Percentiles rank a stretch among this genome's conserved stretches.
Conservation (phyloP, 2,113 vertebrate genomes). For the Phainopepla nitens region DNA sequence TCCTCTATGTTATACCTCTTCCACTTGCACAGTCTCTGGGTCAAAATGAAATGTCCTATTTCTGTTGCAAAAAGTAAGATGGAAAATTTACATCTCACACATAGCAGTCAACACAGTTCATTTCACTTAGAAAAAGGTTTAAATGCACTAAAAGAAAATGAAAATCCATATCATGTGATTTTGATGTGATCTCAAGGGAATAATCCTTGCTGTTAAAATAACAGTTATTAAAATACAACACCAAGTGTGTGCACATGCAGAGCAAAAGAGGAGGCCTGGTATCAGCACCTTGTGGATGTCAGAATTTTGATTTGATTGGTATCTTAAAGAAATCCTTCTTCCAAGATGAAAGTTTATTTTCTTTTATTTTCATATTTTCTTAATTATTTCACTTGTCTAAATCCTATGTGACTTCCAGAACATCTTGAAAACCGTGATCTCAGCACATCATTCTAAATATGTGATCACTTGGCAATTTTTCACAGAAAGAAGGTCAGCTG, state of each 20-base stretch:
- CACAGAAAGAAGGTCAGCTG: background rate
- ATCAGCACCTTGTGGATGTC: background rate
- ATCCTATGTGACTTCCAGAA: background rate
- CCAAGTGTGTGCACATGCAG: background rate
- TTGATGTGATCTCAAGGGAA: background rate
- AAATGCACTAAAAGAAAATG: background rate
- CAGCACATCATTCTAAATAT: background rate
- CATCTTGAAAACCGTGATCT: background rate
- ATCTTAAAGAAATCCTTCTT: background rate
- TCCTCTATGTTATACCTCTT: background rate
- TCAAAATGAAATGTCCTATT: background rate
- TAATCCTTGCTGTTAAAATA: background rate
- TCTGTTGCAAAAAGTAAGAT: background rate
- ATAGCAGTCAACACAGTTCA: background rate
- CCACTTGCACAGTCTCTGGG: background rate
- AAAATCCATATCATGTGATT: background rate
- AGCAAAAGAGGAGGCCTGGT: background rate
- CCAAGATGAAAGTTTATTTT: background rate
- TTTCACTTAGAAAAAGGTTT: background rate
- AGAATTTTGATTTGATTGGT: background rate
- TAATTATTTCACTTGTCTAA: background rate
- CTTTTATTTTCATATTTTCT: background rate
- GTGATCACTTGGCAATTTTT: background rate
- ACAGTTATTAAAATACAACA: background rate
- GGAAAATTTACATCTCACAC: background rate